Base-by-base conservation (phyloP, 2,797 vertebrate genomes). In the Nyctalus aviator region DNA sequence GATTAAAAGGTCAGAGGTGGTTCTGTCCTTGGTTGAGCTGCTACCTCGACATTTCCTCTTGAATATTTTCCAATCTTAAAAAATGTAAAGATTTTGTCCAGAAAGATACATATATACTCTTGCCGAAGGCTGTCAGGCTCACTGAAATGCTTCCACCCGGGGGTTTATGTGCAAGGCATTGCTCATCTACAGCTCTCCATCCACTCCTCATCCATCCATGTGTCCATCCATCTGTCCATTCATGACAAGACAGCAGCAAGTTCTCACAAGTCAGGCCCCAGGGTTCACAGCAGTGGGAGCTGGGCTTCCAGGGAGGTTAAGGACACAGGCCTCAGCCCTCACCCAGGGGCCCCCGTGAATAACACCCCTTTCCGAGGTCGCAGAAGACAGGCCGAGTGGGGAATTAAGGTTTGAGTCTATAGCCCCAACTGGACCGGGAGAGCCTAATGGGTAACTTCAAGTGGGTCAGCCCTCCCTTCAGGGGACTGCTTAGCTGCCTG, bases 1-100 rank as follows among this genome's bases (percentile, higher is more conserved):
- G 83, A 94, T 71, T 84, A 66, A 44, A 41, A 95, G 85, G 77
- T 64, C 86, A 96, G 95, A 88, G 14, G 32, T 57, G 84, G 83
- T 59, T 95, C 32, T 44, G 64, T 72, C 82, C 93, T 95, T 94
- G 81, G 71, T 91, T 93, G 78, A 91, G 50, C 90, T 91, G 88
- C 77, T 94, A 89, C 84, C 13, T 27, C 44, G 12, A 94, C 71
- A 94, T 84, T 69, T 93, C 23, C 25, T 95, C 82, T 90, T 84
- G 64, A 81, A 30, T 69, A 94, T 86, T 78, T 93, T 82, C 93
- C 94, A 86, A 92, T 14, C 5, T 59, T 90, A 90, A 93, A 93
- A 41, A 79, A 46, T 88, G 14, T 93, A 92, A 88, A 89, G 59
- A 90, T 25, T 89, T 69, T 69, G 41, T 93, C 50, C 82, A 87